These are phyloP conservation scores for Tridacna crocea DNA, from an alignment of 2,888 invertebrate genomes.

Conservation along the genomic window DNA sequence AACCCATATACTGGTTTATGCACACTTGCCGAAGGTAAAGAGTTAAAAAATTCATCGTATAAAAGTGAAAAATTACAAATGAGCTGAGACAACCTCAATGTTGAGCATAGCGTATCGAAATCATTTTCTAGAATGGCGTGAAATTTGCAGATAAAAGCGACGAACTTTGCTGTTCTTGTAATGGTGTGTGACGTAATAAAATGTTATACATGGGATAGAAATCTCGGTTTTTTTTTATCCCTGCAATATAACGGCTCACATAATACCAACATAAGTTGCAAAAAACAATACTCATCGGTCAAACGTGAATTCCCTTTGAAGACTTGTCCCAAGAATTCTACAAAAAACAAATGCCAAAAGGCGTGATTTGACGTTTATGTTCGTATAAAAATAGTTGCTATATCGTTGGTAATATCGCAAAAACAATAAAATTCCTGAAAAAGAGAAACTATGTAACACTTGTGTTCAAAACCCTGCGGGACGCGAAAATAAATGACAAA, in stretches of 20 bases:
- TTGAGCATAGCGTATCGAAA: no score
- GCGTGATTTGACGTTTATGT: slow-evolving; percentile 18
- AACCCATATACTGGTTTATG: no score
- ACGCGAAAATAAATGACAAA: slow-evolving; percentile 27
- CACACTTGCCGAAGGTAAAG: no score
- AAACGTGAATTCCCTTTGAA: slow-evolving; percentile 5
- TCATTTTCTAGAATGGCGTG: no score
- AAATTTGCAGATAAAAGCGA: no score
- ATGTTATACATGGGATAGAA: slow-evolving; percentile 10
- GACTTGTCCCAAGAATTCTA: slow-evolving; percentile 4
- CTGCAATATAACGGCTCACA: slow-evolving; percentile 6
- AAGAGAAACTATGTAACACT: slow-evolving; percentile 10
- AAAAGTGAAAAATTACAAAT: no score
- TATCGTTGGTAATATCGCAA: slow-evolving; percentile 6
- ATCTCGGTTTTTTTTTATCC: slow-evolving; percentile 2
- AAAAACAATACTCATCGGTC: slow-evolving; percentile 30
- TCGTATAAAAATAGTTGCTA: slow-evolving; percentile 15
- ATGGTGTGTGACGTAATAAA: slow-evolving; percentile 16
- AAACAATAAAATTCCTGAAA: slow-evolving; percentile 17
- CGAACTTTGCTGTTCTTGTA: slow-evolving; percentile 9
- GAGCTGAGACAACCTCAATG: no score
- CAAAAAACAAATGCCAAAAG: slow-evolving; percentile 2
- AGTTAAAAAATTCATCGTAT: no score
- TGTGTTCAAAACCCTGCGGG: slow-evolving; percentile 14
- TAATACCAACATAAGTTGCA: slow-evolving; percentile 6